Evolutionary conservation across 2,113 vertebrate species (phyloP).

Genomic region (Eudyptes chrysolophus): DNA sequence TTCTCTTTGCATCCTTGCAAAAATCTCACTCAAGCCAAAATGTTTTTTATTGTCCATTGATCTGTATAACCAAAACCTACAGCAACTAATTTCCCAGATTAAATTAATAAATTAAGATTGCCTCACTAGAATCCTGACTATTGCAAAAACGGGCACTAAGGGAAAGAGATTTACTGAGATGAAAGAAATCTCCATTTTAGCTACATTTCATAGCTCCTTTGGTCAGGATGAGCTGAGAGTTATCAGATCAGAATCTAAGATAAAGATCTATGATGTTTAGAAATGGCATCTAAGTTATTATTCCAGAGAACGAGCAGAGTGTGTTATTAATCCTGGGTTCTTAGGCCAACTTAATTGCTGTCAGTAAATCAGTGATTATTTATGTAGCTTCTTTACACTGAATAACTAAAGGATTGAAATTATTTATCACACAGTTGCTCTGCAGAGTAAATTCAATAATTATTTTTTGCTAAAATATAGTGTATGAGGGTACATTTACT

Average conservation of each 20-base stretch:
- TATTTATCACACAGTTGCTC: background rate
- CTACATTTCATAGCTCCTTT: background rate
- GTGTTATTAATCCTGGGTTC: background rate
- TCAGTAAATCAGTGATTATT: constrained; percentile 42
- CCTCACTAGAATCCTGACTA: background rate
- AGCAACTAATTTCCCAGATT: constrained; percentile 6
- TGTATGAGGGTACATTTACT: background rate
- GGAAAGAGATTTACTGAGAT: background rate
- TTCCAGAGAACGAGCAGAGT: background rate
- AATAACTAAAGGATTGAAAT: background rate
- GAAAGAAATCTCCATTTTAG: background rate
- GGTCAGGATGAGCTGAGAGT: background rate
- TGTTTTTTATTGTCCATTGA: background rate
- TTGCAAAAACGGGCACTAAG: background rate
- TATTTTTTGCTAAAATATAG: background rate
- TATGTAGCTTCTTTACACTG: background rate
- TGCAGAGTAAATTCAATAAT: background rate
- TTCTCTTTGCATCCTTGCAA: background rate
- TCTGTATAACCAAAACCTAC: background rate
- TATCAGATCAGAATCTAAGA: constrained; percentile 2
- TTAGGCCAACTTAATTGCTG: constrained; percentile 25
- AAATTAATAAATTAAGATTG: constrained; percentile 33
- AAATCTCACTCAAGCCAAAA: background rate
- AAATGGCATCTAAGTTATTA: background rate
- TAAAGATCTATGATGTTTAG: constrained; percentile 26